A percentile compares a stretch with the other conserved stretches of the same genome.
Conservation (phyloP, 2,888 invertebrate species). For the Ptychoptera contaminata region DNA sequence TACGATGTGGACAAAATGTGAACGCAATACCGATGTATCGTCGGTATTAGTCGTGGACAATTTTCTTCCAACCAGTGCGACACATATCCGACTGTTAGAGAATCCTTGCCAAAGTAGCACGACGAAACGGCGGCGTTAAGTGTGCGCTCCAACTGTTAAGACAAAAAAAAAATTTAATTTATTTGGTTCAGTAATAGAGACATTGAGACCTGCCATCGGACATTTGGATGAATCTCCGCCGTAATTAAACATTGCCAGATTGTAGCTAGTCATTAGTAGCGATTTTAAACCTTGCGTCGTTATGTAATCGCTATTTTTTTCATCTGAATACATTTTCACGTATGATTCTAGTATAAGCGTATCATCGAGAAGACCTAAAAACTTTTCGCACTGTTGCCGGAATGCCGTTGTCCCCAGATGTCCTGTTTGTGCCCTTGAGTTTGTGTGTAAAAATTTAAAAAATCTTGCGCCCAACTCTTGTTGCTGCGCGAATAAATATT, state of each 20-base stretch:
- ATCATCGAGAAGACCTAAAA: conserved; percentile 41
- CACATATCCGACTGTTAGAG: conserved; percentile 57
- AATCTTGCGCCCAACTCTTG: conserved; percentile 52
- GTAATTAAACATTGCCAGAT: conserved; percentile 62
- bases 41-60: conserved; percentile 57
- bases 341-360: conserved; percentile 47
- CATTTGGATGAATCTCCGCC: conserved; percentile 47
- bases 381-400: conserved; percentile 54
- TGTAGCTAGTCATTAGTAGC: conserved; percentile 56
- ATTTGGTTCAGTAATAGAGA: neutral
- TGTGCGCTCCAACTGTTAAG: conserved; percentile 46
- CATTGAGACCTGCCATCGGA: conserved; percentile 30
- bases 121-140: conserved; percentile 57
- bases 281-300: conserved; percentile 46
- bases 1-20: conserved; percentile 36
- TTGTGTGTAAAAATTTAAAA: conserved; percentile 44
- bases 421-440: conserved; percentile 41
- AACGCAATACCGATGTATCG: conserved; percentile 50
- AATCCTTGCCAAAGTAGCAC: conserved; percentile 65
- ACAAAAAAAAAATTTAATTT: conserved; percentile 1
- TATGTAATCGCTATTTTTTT: conserved; percentile 39
- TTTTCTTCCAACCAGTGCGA: conserved; percentile 70
- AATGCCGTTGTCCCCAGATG: conserved; percentile 49
- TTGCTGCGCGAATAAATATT: conserved; percentile 65
- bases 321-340: conserved; percentile 45